A percentile compares a stretch with the other conserved stretches of the same genome.
phyloP scores from a whole-genome alignment of 1,140 invertebrate species.

The Lucilia cuprina region DNA sequence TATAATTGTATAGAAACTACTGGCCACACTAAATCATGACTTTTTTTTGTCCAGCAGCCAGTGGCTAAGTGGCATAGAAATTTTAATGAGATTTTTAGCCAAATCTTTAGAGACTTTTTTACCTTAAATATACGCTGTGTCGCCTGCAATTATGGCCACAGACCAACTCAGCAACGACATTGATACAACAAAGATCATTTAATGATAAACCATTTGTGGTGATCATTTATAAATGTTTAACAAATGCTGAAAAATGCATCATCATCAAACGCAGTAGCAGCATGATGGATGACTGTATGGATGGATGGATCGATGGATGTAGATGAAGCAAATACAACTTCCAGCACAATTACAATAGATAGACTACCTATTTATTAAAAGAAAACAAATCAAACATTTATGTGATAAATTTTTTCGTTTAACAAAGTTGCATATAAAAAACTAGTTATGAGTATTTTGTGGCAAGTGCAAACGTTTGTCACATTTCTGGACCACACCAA shows the following conservation, averaged over 20 bases:
- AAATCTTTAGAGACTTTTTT: conserved; percentile 18
- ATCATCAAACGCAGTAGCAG: too few relatives aligned
- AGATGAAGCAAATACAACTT: background rate
- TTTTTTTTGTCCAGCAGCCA: background rate
- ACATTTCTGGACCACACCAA: background rate
- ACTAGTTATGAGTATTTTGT: background rate
- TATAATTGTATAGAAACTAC: background rate
- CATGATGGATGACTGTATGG: background rate
- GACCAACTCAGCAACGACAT: background rate
- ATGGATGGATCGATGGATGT: background rate
- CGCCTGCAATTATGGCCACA: background rate
- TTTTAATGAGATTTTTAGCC: conserved; percentile 15
- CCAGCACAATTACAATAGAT: background rate
- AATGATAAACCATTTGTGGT: conserved; percentile 2
- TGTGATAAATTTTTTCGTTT: background rate
- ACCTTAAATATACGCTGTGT: background rate
- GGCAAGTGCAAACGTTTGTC: background rate
- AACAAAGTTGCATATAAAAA: background rate
- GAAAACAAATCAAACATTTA: background rate
- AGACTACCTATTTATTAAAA: too few relatives aligned
- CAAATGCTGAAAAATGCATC: background rate
- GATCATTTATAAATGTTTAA: conserved; percentile 1
- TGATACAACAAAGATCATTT: background rate
- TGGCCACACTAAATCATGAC: background rate
- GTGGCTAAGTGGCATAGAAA: background rate